phyloP scores from a whole-genome alignment of 2,797 vertebrate species.

The Chiroxiphia lanceolata region DNA sequence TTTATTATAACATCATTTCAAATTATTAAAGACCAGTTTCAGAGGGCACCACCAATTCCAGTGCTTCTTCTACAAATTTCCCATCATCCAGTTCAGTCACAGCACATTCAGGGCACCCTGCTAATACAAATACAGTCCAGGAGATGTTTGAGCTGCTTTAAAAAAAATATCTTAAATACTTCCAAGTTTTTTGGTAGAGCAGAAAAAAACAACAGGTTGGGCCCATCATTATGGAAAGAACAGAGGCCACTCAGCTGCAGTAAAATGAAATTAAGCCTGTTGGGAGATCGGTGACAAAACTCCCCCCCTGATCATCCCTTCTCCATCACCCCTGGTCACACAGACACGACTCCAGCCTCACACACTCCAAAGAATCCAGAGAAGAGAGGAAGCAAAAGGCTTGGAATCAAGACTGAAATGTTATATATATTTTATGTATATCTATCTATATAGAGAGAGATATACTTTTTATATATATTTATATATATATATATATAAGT shows the following conservation, averaged over 20 bases:
- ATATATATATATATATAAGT: too few species aligned
- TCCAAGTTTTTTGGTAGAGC: not conserved
- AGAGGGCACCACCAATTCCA: not conserved
- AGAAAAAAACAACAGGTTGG: not conserved
- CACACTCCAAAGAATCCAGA: not conserved
- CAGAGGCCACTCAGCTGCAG: not conserved
- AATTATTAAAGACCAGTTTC: not conserved
- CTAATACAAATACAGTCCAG: not conserved
- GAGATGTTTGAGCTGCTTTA: not conserved
- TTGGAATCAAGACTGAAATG: not conserved
- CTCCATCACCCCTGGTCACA: rapidly evolving
- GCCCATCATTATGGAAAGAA: not conserved
- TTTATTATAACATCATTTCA: not conserved
- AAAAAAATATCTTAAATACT: not conserved
- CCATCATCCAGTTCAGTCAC: not conserved
- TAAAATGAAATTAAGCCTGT: not conserved
- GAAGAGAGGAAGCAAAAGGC: not conserved
- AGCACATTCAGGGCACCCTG: not conserved
- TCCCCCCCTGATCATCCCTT: not conserved
- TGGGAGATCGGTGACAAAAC: not conserved
- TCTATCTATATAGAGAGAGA: too few species aligned
- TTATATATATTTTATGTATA: too few species aligned
- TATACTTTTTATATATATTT: too few species aligned
- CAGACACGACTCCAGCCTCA: not conserved
- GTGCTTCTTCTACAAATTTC: not conserved